Conservation (phyloP, 2,113 vertebrate genomes). For the Malurus melanocephalus region DNA sequence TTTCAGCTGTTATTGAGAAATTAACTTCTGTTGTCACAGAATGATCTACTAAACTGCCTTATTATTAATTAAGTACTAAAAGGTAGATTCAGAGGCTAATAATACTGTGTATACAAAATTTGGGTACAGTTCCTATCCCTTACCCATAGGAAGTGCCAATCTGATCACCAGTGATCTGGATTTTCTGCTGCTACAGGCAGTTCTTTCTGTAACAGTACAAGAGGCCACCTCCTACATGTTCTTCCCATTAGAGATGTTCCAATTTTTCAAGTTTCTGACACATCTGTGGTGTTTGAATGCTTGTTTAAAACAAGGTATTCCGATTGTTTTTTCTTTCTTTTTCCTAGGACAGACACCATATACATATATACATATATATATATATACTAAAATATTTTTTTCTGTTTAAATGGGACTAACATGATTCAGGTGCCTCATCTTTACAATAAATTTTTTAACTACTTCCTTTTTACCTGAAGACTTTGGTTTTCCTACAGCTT, state of each 20-base stretch:
- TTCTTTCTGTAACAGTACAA: neutral
- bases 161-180: neutral
- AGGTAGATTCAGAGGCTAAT: neutral
- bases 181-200: neutral
- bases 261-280: neutral
- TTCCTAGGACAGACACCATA: neutral
- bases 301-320: neutral
- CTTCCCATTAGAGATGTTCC: neutral
- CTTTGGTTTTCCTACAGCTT: neutral
- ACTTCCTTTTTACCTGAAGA: neutral
- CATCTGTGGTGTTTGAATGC: neutral
- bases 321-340: neutral
- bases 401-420: neutral
- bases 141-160: neutral
- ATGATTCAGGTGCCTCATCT: neutral
- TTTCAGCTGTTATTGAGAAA: neutral
- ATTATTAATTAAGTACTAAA: neutral
- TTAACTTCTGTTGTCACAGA: neutral
- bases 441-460: neutral
- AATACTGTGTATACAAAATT: neutral
- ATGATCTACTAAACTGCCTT: neutral
- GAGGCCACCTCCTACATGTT: rapidly evolving
- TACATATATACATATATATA: no score
- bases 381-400: neutral
- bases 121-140: neutral